phyloP scores from a whole-genome alignment of 1,140 invertebrate species.

The Heliconius hewitsoni region DNA sequence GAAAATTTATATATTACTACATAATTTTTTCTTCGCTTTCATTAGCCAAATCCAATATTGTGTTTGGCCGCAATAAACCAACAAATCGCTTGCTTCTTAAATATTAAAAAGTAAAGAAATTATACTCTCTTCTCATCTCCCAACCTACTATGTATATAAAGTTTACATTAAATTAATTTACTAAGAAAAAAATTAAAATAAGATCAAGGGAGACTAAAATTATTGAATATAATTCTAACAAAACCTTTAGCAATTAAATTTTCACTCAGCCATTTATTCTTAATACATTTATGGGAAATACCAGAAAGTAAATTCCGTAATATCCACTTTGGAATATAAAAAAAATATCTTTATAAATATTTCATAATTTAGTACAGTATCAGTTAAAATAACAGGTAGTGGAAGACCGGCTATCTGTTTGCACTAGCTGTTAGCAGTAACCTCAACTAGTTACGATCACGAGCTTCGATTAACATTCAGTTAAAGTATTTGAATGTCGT shows the following conservation, averaged over 20 bases:
- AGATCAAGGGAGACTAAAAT: too few species aligned
- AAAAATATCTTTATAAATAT: slow-evolving; percentile 17
- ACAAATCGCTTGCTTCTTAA: too few species aligned
- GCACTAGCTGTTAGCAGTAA: slow-evolving; percentile 60
- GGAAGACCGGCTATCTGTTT: slow-evolving; percentile 63
- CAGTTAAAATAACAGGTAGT: slow-evolving; percentile 49
- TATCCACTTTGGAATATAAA: background rate
- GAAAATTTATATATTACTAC: too few species aligned
- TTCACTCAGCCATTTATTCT: background rate
- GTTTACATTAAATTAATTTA: too few species aligned
- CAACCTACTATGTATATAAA: too few species aligned
- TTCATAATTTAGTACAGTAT: slow-evolving; percentile 9
- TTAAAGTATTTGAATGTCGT: slow-evolving; percentile 30
- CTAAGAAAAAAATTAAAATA: too few species aligned
- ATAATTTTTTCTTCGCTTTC: too few species aligned
- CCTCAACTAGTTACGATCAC: slow-evolving; percentile 62
- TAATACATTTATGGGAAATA: background rate
- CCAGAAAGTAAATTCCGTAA: background rate
- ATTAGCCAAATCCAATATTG: too few species aligned
- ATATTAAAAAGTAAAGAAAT: too few species aligned
- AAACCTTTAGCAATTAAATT: background rate
- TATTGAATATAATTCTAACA: background rate
- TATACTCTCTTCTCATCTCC: too few species aligned
- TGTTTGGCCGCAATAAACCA: too few species aligned
- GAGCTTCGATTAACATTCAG: slow-evolving; percentile 64